Evolutionary conservation across 2,888 invertebrate genomes (phyloP).

Genomic region (Melipona beecheii): DNA sequence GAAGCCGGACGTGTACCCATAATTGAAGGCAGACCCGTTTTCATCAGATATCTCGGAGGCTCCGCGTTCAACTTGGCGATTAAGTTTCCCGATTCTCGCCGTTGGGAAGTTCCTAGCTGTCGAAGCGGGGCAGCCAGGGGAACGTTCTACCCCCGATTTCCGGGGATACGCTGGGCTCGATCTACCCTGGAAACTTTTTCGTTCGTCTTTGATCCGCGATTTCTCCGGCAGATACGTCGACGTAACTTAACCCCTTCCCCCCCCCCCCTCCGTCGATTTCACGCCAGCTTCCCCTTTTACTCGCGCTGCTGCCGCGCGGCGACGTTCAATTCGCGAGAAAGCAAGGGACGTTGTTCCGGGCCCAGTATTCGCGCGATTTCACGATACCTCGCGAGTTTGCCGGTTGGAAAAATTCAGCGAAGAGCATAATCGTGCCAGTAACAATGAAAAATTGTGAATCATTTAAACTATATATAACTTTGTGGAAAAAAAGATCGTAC

Average conservation of each 20-base stretch:
- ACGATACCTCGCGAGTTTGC: background rate
- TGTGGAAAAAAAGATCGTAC: no score
- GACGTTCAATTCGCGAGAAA: background rate
- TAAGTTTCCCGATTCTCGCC: constrained; percentile 31
- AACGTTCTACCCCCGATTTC: background rate
- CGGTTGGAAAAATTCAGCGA: background rate
- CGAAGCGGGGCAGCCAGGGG: no score
- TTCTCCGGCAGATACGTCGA: background rate
- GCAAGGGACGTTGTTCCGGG: background rate
- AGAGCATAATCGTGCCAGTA: no score
- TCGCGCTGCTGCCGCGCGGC: background rate
- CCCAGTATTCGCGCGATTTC: background rate
- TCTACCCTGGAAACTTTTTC: constrained; percentile 33
- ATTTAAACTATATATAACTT: no score
- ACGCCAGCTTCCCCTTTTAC: background rate
- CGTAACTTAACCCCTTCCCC: constrained; percentile 1
- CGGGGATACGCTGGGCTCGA: background rate
- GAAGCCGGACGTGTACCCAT: background rate
- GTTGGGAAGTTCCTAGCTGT: background rate
- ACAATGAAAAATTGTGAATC: no score
- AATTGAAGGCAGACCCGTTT: background rate
- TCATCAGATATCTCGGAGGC: constrained; percentile 11
- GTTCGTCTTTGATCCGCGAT: constrained; percentile 10
- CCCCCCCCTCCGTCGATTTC: background rate
- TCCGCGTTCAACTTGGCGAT: constrained; percentile 20